Evolutionary conservation across 2,113 vertebrate genomes (phyloP), one percentile per base, ranked within the genome.

Genomic region (Gymnogyps californianus): DNA sequence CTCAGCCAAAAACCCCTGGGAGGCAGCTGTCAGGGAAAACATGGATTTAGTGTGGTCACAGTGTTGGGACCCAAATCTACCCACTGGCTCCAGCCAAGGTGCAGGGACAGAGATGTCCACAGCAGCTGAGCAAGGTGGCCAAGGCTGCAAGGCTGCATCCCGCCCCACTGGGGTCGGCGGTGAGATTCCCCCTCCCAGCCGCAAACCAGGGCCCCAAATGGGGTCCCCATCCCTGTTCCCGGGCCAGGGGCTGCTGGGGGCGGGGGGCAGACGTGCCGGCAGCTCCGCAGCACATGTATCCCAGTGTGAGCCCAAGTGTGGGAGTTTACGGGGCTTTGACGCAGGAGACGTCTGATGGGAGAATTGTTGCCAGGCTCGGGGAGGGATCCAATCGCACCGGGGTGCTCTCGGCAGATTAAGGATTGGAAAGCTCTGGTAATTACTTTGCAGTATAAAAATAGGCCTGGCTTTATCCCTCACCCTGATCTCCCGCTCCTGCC

Each of bases 371-470:
- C 95, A 94, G 94, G 93, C 93, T 95, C 16, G 1, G 82, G 85
- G 95, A 96, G 71, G 92, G 78, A 95, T 93, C 95, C 95, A 95
- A 96, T 96, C 94, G 2, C 89, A 55, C 75, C 4, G 9, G 93
- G 91, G 91, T 91, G 87, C 94, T 93, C 91, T 95, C 57, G 0
- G 84, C 91, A 93, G 96, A 96, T 97, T 97, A 96, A 95, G 94
- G 87, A 92, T 71, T 89, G 96, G 95, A 96, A 96, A 83, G 94
- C 96, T 79, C 89, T 88, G 82, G 97, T 95, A 97, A 97, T 97
- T 96, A 96, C 90, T 97, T 85, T 96, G 94, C 80, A 67, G 95
- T 61, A 78, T 87, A 97, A 96, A 97, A 97, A 97, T 96, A 97
- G 93, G 80, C n/a, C 51, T 2, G 0, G 40, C 80, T 96, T 97